These are phyloP conservation scores for Catharus bicknelli DNA, from an alignment of 2,113 vertebrate species.

Conservation along the genomic window DNA sequence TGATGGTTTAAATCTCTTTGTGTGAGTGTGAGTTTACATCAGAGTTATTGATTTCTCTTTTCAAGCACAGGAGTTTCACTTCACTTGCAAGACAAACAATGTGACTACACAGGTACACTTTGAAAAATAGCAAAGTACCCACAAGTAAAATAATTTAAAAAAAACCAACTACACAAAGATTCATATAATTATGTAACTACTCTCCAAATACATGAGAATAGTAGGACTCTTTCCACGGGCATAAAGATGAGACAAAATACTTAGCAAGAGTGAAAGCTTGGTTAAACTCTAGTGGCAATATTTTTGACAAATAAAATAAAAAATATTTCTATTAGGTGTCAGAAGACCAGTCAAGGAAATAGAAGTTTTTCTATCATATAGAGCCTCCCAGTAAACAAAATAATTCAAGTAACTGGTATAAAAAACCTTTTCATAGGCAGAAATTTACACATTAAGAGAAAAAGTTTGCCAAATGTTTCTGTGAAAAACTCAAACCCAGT, in stretches of 20 bases:
- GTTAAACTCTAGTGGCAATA: background rate
- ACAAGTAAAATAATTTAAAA: background rate
- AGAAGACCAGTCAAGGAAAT: background rate
- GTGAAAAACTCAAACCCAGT: background rate
- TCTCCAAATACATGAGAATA: background rate
- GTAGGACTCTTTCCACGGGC: background rate
- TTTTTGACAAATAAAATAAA: background rate
- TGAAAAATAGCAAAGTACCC: background rate
- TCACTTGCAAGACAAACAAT: background rate
- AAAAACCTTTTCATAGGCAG: background rate
- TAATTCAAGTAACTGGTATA: background rate
- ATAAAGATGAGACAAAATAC: background rate
- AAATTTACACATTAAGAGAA: slow-evolving; percentile 3
- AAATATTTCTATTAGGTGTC: background rate
- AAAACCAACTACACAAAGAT: background rate
- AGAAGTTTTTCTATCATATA: background rate
- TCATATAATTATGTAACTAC: background rate
- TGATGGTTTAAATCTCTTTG: background rate
- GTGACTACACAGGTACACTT: background rate
- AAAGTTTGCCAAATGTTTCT: slow-evolving; percentile 19
- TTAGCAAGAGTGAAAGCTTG: background rate
- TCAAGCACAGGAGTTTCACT: background rate
- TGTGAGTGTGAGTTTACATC: background rate
- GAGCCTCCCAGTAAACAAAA: background rate
- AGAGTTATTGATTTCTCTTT: background rate